phyloP scores from a whole-genome alignment of 2,113 vertebrate genomes.

The Thinocorus orbignyianus region DNA sequence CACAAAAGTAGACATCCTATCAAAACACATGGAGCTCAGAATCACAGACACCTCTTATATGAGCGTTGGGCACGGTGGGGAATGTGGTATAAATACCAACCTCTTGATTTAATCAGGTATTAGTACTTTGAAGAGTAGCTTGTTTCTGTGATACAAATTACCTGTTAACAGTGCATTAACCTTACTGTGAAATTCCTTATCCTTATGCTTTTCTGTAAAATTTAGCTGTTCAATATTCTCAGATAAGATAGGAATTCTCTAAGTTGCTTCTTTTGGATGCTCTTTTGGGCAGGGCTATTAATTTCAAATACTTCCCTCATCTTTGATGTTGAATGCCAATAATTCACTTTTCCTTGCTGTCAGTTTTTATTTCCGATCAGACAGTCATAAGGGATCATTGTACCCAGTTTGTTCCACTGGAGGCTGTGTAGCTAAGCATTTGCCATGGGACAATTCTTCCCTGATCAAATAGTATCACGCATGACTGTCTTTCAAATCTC shows the following conservation, averaged over 20 bases:
- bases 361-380: neutral
- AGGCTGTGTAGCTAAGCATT: neutral
- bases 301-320: neutral
- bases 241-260: neutral
- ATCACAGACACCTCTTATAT: constrained; percentile 94
- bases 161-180: neutral
- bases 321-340: neutral
- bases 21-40: constrained; percentile 94
- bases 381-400: neutral
- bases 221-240: neutral
- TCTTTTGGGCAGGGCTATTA: neutral
- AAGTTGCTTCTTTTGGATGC: neutral
- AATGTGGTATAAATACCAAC: constrained; percentile 99
- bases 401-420: neutral
- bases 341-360: neutral
- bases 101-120: constrained; percentile 96
- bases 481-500: neutral
- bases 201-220: neutral
- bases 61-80: constrained; percentile 99
- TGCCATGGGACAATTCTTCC: neutral
- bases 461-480: neutral
- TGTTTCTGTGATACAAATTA: neutral
- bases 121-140: neutral
- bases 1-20: constrained; percentile 94
- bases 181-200: neutral